Evolutionary conservation across 2,888 invertebrate species (phyloP).

Genomic region (Macroteleia sp.): DNA sequence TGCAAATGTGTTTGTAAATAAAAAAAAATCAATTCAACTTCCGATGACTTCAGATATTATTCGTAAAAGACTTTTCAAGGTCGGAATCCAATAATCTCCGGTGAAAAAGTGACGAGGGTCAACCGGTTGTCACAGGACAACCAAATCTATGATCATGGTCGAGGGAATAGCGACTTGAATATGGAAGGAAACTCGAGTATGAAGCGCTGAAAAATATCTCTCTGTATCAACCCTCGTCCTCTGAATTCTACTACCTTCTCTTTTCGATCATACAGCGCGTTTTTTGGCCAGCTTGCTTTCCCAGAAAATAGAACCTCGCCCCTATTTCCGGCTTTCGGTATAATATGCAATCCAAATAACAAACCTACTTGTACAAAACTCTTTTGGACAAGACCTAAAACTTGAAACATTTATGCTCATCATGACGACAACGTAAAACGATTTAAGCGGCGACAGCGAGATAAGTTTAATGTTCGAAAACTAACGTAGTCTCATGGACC

Average conservation of each 20-base stretch:
- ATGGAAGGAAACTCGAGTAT: constrained; percentile 21
- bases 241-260: constrained; percentile 52
- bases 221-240: constrained; percentile 68
- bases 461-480: constrained; percentile 14
- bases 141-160: constrained; percentile 46
- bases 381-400: constrained; percentile 2
- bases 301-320: constrained; percentile 16
- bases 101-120: constrained; percentile 58
- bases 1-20: not conserved
- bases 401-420: not conserved
- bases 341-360: not conserved
- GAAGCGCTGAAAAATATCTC: constrained; percentile 70
- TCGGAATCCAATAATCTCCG: constrained; percentile 49
- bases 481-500: not conserved
- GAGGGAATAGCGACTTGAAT: constrained; percentile 4
- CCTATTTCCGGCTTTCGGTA: constrained; percentile 14
- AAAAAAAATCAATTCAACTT: not conserved
- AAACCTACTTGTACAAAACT: not conserved
- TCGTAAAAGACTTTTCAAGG: constrained; percentile 22
- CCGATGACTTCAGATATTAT: constrained; percentile 20
- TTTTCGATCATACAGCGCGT: too few species aligned
- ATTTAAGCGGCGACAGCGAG: not conserved
- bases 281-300: constrained; percentile 64
- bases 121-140: constrained; percentile 42
- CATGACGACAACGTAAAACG: constrained; percentile 7